Percentiles rank a stretch among this genome's conserved stretches.
These are phyloP conservation scores for Enteromius paludinosus DNA, from an alignment of 2,797 vertebrate genomes.

Conservation along the genomic window DNA sequence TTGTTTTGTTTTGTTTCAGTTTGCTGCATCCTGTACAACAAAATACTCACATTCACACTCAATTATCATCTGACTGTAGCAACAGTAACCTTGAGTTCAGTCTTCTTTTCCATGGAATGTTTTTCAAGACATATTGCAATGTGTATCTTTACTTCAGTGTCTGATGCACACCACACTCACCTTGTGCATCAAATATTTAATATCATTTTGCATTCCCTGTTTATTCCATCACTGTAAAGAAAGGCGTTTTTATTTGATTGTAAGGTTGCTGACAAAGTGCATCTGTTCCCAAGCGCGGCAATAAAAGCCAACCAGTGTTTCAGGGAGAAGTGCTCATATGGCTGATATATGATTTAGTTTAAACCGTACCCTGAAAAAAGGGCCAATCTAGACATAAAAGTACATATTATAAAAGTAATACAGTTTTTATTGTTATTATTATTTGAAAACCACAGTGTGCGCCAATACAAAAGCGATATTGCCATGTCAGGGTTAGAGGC, in stretches of 20 bases:
- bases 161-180: slow-evolving; percentile 37
- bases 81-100: slow-evolving; percentile 54
- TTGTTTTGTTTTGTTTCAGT: slow-evolving; percentile 64
- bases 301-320: slow-evolving; percentile 56
- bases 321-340: slow-evolving; percentile 61
- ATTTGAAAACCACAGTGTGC: slow-evolving; percentile 62
- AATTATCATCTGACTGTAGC: slow-evolving; percentile 36
- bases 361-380: slow-evolving; percentile 47
- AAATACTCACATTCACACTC: slow-evolving; percentile 62
- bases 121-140: slow-evolving; percentile 73
- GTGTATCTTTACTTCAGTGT: slow-evolving; percentile 73
- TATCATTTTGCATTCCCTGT: slow-evolving; percentile 17
- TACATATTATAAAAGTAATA: slow-evolving; percentile 52
- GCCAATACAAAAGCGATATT: slow-evolving; percentile 61
- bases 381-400: slow-evolving; percentile 45
- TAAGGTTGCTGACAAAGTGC: slow-evolving; percentile 61
- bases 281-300: slow-evolving; percentile 62
- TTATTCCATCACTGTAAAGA: slow-evolving; percentile 71
- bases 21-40: slow-evolving; percentile 74
- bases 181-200: slow-evolving; percentile 24
- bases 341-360: slow-evolving; percentile 63
- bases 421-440: slow-evolving; percentile 32
- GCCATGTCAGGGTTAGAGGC: slow-evolving; percentile 62
- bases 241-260: slow-evolving; percentile 53
- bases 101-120: slow-evolving; percentile 74